A percentile compares a stretch with the other conserved stretches of the same genome.
Evolutionary conservation across 2,888 invertebrate genomes (phyloP).

Genomic region (Heliconius hortense): DNA sequence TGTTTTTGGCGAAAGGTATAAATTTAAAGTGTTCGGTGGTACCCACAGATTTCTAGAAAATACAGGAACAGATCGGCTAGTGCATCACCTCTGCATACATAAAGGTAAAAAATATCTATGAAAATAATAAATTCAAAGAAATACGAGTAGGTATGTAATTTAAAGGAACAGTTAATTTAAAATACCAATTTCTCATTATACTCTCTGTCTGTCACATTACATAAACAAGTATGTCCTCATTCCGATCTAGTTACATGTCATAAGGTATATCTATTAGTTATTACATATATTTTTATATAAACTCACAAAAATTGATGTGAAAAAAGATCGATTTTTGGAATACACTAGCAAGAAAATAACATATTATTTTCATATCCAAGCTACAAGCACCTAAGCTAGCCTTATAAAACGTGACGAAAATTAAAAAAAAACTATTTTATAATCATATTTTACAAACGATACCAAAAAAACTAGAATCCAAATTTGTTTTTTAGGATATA

Average conservation of each 20-base stretch:
- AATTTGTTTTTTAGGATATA: slow-evolving; percentile 55
- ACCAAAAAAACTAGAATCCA: background rate
- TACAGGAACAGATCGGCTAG: slow-evolving; percentile 53
- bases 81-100: slow-evolving; percentile 65
- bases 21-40: slow-evolving; percentile 63
- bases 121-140: no score
- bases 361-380: background rate
- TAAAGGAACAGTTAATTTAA: no score
- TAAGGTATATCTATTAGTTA: background rate
- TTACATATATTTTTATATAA: no score
- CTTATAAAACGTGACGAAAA: background rate
- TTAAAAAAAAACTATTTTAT: background rate
- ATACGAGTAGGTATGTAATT: no score
- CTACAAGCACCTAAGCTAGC: background rate
- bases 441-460: background rate
- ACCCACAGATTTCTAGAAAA: slow-evolving; percentile 62
- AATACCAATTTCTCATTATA: no score
- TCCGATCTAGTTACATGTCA: no score
- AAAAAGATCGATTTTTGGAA: background rate
- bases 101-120: slow-evolving; percentile 53
- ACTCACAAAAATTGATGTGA: no score
- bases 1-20: slow-evolving; percentile 63
- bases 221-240: no score
- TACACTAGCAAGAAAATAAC: background rate
- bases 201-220: no score